phyloP scores from a whole-genome alignment of 2,888 invertebrate genomes.

The Drosophila anomelani region DNA sequence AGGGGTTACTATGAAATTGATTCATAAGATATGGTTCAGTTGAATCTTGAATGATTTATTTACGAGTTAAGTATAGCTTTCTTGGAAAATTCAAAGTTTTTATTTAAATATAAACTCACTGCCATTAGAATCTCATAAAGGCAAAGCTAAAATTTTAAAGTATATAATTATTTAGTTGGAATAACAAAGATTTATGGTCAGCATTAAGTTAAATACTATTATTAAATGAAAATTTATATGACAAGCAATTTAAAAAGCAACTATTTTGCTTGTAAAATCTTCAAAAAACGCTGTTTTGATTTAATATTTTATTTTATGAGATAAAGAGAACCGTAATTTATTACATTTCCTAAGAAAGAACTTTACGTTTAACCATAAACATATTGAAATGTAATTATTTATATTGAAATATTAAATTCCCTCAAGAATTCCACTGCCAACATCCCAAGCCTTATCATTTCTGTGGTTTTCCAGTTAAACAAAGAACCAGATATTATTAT shows the following conservation, averaged over 20 bases:
- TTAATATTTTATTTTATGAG: too few species aligned
- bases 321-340: background rate
- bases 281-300: background rate
- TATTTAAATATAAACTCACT: fast-evolving
- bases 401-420: background rate
- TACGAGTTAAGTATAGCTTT: background rate
- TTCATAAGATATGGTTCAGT: too few species aligned
- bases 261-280: background rate
- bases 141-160: background rate
- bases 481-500: background rate
- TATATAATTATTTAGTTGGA: background rate
- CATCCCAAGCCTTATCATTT: background rate
- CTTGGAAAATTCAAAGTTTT: background rate
- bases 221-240: background rate
- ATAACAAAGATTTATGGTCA: background rate
- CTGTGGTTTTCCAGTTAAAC: background rate
- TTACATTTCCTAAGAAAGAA: background rate
- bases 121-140: background rate
- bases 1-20: background rate
- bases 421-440: background rate
- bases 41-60: background rate
- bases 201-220: background rate
- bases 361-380: background rate
- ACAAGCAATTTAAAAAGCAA: background rate
- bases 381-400: background rate